Evolutionary conservation across 2,888 invertebrate species (phyloP).

Genomic region (Coenonympha glycerion): DNA sequence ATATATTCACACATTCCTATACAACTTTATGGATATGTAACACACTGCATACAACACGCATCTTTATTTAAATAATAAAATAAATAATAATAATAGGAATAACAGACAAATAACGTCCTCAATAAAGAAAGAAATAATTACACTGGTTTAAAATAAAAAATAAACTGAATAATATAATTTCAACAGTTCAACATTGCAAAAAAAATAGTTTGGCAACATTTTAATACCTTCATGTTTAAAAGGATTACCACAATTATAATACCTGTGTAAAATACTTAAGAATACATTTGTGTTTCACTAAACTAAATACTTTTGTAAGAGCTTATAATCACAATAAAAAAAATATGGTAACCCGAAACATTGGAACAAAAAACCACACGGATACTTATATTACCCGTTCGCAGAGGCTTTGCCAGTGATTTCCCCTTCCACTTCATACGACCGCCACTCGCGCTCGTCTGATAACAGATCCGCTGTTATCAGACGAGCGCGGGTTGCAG

Average conservation of each 20-base stretch:
- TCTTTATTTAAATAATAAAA: not conserved
- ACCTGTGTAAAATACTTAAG: too few species aligned
- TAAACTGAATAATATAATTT: not conserved
- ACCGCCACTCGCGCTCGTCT: too few species aligned
- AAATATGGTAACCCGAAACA: too few species aligned
- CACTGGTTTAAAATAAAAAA: not conserved
- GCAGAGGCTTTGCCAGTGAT: too few species aligned
- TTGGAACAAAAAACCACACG: too few species aligned
- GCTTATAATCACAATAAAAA: too few species aligned
- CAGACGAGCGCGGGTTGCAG: too few species aligned
- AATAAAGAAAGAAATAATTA: not conserved
- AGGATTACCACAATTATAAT: not conserved
- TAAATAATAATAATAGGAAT: not conserved
- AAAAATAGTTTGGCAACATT: conserved; percentile 9
- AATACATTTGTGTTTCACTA: too few species aligned
- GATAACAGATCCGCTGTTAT: too few species aligned
- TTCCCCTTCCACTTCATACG: too few species aligned
- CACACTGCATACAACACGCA: not conserved
- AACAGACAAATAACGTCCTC: not conserved
- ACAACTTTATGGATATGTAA: conserved; percentile 5
- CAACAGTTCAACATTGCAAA: conserved; percentile 6
- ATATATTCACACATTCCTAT: conserved; percentile 27
- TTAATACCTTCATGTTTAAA: not conserved
- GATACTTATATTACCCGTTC: too few species aligned
- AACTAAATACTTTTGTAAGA: too few species aligned